Base-by-base conservation (phyloP, 1,140 invertebrate genomes). In the Drosophila simulans region DNA sequence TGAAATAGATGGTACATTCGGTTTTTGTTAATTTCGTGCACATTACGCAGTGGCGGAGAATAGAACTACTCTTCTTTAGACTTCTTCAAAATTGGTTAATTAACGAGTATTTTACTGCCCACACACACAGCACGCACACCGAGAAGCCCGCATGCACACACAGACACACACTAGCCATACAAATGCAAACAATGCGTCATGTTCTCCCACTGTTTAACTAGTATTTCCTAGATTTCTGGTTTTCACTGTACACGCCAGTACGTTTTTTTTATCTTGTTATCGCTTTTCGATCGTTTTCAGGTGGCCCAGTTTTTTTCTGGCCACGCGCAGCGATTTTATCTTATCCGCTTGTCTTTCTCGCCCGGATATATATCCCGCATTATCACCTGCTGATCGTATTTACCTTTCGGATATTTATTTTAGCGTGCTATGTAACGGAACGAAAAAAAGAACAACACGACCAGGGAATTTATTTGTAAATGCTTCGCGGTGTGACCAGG, bases 171-270 rank as follows among this genome's bases (percentile, higher is more conserved):
- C 31, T 27, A 4, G 12, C 20, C 45, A 62, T 10, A 66, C 53
- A 57, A 76, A 76, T 66, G 72, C 73, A 77, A 77, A 68, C 62
- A 77, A 77, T 77, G 73, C 73, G 73, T 77, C 73, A 77, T 69
- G 72, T 69, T 77, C 68, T 75, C 59, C 59, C 62, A 77, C 63
- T 45, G 53, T 42, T 31, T 58, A 75, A 68, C 48, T 51, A 77
- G 51, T 59, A 75, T 60, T 77, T 68, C 34, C 58, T 45, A 37
- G 54, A 42, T 54, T 64, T 56, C 39, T 35, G 46, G 46, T 51
- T 51, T 46, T 35, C 65, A 70, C 54, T 59, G 49, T 48, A 72
- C 34, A 31, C 40, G 48, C n/a, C 43, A 17, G 45, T 34, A 53
- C 31, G 15, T 37, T 39, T 68, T 65, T 31, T 31, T 68, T 68